phyloP scores from a whole-genome alignment of 2,888 invertebrate species.

The Eurois occulta region DNA sequence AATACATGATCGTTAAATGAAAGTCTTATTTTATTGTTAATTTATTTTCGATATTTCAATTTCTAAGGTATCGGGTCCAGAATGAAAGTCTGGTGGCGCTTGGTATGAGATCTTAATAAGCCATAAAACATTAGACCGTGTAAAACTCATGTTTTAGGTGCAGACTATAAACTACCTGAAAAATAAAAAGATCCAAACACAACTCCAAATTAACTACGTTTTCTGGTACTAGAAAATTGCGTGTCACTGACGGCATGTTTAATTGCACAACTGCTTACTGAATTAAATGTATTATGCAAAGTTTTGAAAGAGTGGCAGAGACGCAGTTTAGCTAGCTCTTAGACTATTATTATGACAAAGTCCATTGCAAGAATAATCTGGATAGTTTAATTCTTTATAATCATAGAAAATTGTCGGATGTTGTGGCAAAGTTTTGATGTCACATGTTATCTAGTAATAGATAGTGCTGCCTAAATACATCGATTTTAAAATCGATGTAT shows the following conservation, averaged over 20 bases:
- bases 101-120: background rate
- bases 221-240: background rate
- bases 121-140: background rate
- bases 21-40: background rate
- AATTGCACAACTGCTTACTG: background rate
- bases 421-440: background rate
- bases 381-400: background rate
- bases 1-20: slow-evolving; percentile 1
- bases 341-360: background rate
- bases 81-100: background rate
- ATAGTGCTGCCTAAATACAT: background rate
- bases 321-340: background rate
- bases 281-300: background rate
- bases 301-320: background rate
- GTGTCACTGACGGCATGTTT: background rate
- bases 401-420: background rate
- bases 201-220: background rate
- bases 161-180: background rate
- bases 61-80: background rate
- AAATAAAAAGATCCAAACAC: background rate
- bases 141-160: background rate
- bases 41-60: background rate
- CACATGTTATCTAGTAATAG: background rate
- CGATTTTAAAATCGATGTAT: no score
- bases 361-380: background rate